Percentiles rank a stretch among this genome's conserved stretches.
Conservation (phyloP, 2,888 invertebrate genomes). For the Drosophila diplacantha region DNA sequence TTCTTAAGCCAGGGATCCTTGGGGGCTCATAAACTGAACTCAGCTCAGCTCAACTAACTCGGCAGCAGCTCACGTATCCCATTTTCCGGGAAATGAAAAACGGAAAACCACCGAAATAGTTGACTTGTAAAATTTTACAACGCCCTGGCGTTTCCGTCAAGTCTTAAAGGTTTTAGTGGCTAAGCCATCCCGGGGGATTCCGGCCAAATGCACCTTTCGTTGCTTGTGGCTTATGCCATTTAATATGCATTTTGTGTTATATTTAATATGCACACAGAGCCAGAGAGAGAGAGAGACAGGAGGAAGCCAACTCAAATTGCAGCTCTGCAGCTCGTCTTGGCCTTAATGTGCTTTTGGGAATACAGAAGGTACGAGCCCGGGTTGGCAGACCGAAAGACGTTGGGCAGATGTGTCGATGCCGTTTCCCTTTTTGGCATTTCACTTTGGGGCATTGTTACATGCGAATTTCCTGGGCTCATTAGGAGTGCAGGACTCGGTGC, state of each 20-base stretch:
- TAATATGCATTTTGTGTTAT: constrained; percentile 76
- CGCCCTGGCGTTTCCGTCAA: constrained; percentile 60
- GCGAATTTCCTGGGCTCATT: constrained; percentile 70
- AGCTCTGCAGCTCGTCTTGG: constrained; percentile 57
- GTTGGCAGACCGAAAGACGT: constrained; percentile 28
- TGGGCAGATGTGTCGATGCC: constrained; percentile 40
- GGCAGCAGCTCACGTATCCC: constrained; percentile 32
- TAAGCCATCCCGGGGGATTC: constrained; percentile 50
- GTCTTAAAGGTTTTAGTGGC: constrained; percentile 68
- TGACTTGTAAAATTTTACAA: constrained; percentile 69
- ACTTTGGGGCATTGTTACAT: constrained; percentile 69
- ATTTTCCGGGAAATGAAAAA: constrained; percentile 50
- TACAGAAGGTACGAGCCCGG: constrained; percentile 22
- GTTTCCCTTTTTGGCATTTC: constrained; percentile 60
- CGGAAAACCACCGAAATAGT: constrained; percentile 46
- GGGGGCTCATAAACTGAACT: constrained; percentile 22
- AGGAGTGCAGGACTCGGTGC: constrained; percentile 48
- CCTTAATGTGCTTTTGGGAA: constrained; percentile 69
- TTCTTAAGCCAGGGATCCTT: constrained; percentile 25
- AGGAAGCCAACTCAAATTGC: constrained; percentile 60
- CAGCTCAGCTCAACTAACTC: constrained; percentile 19
- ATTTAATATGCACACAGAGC: constrained; percentile 71
- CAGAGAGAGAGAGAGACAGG: constrained; percentile 13
- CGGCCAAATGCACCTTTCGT: constrained; percentile 52
- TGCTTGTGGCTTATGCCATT: constrained; percentile 72